Evolutionary conservation across 2,888 invertebrate genomes (phyloP).

Genomic region (Pachycephus smyrnensis): DNA sequence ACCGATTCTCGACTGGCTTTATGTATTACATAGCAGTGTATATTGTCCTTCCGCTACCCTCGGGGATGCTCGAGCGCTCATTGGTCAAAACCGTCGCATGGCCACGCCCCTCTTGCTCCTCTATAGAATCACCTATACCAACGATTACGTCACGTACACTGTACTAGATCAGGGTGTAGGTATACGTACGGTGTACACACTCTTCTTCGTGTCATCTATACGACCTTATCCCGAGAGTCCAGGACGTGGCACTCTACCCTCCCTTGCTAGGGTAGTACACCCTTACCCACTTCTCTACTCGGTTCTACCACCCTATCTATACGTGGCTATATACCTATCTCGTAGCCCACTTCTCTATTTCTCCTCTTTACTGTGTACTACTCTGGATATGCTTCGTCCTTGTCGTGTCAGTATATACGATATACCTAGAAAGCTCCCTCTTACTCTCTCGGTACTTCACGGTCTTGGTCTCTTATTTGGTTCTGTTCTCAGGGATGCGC

Average conservation of each 20-base stretch:
- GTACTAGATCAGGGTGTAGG: neutral
- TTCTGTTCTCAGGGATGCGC: constrained; percentile 35
- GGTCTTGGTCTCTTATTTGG: constrained; percentile 38
- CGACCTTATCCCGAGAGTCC: neutral
- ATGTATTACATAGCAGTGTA: constrained; percentile 39
- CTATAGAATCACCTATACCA: constrained; percentile 48
- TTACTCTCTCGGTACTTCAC: constrained; percentile 8
- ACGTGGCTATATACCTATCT: neutral
- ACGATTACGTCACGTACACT: neutral
- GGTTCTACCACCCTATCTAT: no score
- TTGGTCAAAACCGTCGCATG: constrained; percentile 62
- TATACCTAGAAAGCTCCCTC: neutral
- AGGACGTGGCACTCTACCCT: constrained; percentile 19
- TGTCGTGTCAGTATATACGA: neutral
- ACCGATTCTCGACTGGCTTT: neutral
- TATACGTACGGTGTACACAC: constrained; percentile 1
- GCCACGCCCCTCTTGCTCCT: constrained; percentile 51
- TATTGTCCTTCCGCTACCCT: constrained; percentile 60
- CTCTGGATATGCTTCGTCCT: neutral
- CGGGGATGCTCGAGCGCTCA: constrained; percentile 57
- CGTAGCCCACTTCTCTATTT: constrained; percentile 10
- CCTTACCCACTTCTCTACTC: constrained; percentile 21
- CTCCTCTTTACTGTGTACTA: neutral
- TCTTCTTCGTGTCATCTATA: constrained; percentile 20
- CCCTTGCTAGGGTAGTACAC: constrained; percentile 3